Conservation (phyloP, 2,113 vertebrate species). For the Atractosteus spatula region DNA sequence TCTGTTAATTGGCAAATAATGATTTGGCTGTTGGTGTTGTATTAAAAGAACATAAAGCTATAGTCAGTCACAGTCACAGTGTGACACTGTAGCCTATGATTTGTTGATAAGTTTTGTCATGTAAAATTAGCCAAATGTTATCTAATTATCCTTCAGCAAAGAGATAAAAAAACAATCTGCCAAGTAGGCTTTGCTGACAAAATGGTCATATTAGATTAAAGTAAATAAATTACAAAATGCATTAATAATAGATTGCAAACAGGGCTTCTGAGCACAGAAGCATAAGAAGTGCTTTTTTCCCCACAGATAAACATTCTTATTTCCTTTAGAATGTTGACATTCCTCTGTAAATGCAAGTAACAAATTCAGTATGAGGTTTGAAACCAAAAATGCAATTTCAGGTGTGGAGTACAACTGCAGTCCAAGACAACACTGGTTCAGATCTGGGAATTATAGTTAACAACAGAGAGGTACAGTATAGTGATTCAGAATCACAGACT, state of each 20-base stretch:
- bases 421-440: too few species aligned
- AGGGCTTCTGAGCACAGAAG: not conserved
- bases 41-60: not conserved
- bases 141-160: not conserved
- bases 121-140: slow-evolving; percentile 17
- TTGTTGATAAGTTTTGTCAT: slow-evolving; percentile 17
- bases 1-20: too few species aligned
- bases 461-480: too few species aligned
- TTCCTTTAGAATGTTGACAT: not conserved
- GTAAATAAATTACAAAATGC: slow-evolving; percentile 10
- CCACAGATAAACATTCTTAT: not conserved
- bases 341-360: not conserved
- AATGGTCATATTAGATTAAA: slow-evolving; percentile 25
- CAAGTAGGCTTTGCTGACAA: slow-evolving; percentile 24
- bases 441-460: too few species aligned
- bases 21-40: too few species aligned
- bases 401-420: too few species aligned
- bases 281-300: slow-evolving; percentile 6
- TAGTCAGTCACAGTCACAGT: not conserved
- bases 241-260: slow-evolving; percentile 25
- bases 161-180: slow-evolving; percentile 29
- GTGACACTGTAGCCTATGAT: not conserved
- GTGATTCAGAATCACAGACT: too few species aligned
- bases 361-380: not conserved
- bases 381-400: too few species aligned